Conservation (phyloP, 2,113 vertebrate species). For the Bufo gargarizans region DNA sequence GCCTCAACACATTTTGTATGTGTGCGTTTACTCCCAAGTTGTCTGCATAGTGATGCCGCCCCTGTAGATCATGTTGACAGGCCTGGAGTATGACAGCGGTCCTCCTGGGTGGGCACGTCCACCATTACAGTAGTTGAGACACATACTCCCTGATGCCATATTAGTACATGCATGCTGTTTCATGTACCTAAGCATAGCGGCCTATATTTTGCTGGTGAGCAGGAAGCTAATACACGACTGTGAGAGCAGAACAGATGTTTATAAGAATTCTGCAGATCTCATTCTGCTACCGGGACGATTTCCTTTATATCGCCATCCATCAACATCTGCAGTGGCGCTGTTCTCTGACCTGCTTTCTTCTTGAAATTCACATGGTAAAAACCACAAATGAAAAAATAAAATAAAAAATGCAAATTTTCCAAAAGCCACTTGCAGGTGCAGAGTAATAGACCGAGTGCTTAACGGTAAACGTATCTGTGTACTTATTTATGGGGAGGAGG, state of each 20-base stretch:
- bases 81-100: too few relatives aligned
- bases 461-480: not conserved
- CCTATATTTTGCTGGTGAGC: not conserved
- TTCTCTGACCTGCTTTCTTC: not conserved
- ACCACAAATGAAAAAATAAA: constrained; percentile 4
- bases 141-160: too few relatives aligned
- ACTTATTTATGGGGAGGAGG: not conserved
- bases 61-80: too few relatives aligned
- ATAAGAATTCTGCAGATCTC: not conserved
- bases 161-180: not conserved
- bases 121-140: too few relatives aligned
- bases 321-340: not conserved
- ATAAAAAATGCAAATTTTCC: not conserved
- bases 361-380: not conserved
- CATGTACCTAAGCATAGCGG: not conserved
- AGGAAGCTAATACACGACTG: not conserved
- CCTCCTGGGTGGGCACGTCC: too few relatives aligned
- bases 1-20: too few relatives aligned
- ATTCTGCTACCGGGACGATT: not conserved
- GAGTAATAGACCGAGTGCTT: not conserved
- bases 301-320: not conserved
- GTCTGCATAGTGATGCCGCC: too few relatives aligned
- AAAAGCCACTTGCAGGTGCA: not conserved
- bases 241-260: not conserved
- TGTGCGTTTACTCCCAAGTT: too few relatives aligned